These are phyloP conservation scores for Melanotus villosus DNA, from an alignment of 2,888 invertebrate genomes.

Conservation along the genomic window DNA sequence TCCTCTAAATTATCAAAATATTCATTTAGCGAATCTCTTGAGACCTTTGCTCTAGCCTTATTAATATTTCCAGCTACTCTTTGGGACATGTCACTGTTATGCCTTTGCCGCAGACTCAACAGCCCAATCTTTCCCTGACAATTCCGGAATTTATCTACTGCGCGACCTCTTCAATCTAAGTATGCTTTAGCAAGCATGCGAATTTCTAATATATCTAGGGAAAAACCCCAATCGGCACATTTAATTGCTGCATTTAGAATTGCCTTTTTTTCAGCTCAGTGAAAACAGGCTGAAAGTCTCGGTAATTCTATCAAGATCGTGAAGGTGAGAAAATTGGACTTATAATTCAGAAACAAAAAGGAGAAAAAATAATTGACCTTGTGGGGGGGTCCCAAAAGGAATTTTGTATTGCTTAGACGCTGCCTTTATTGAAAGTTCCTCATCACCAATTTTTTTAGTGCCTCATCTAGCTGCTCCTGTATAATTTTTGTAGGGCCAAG, in stretches of 20 bases:
- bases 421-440: conserved; percentile 17
- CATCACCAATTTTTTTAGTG: conserved; percentile 36
- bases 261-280: conserved; percentile 39
- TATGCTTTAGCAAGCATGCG: conserved; percentile 51
- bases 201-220: conserved; percentile 49
- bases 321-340: no score
- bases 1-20: conserved; percentile 31
- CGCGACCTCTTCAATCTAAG: conserved; percentile 48
- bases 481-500: conserved; percentile 16
- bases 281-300: conserved; percentile 45
- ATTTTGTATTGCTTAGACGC: conserved; percentile 22
- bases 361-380: no score
- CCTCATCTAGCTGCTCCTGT: conserved; percentile 34
- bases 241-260: conserved; percentile 35
- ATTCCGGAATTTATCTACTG: conserved; percentile 35
- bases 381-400: conserved; percentile 31
- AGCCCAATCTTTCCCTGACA: no score
- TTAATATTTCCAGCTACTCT: conserved; percentile 3
- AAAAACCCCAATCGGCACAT: conserved; percentile 52
- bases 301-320: conserved; percentile 9
- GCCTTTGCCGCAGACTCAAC: no score
- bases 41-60: not conserved
- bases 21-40: not conserved
- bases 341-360: no score
- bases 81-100: not conserved